phyloP scores from a whole-genome alignment of 2,888 invertebrate genomes.

The Aethes cnicana region DNA sequence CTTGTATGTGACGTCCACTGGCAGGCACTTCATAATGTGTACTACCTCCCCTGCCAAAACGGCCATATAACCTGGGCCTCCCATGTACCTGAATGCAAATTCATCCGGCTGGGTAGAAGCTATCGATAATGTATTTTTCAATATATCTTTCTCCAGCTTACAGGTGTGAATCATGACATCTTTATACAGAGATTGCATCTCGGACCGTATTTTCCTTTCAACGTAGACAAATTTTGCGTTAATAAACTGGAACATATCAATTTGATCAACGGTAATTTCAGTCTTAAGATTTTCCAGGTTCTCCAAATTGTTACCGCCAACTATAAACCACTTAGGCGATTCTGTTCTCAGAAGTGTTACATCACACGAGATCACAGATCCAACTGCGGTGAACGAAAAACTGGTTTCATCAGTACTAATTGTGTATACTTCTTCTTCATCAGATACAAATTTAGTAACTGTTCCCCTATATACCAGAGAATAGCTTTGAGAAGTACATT shows the following conservation, averaged over 20 bases:
- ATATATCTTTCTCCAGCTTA: neutral
- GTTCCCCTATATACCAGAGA: neutral
- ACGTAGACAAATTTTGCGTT: neutral
- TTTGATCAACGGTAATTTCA: neutral
- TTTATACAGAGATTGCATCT: neutral
- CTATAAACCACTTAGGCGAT: neutral
- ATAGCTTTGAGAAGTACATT: neutral
- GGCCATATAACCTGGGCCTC: neutral
- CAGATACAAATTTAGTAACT: neutral
- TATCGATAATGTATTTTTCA: neutral
- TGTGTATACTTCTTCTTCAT: neutral
- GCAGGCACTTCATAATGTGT: slow-evolving; percentile 1
- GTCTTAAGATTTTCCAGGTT: neutral
- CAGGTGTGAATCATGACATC: neutral
- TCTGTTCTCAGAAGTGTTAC: neutral
- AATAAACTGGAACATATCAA: neutral
- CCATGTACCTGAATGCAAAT: slow-evolving; percentile 4
- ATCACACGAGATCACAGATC: neutral
- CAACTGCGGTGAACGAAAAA: neutral
- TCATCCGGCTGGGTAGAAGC: slow-evolving; percentile 3
- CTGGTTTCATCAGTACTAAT: neutral
- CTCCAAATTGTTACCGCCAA: neutral
- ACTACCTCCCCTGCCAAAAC: slow-evolving; percentile 1
- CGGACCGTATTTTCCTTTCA: neutral
- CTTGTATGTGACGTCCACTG: neutral